These are phyloP conservation scores for Hemicrepidius hirtus DNA, from an alignment of 2,888 invertebrate genomes.

Conservation along the genomic window DNA sequence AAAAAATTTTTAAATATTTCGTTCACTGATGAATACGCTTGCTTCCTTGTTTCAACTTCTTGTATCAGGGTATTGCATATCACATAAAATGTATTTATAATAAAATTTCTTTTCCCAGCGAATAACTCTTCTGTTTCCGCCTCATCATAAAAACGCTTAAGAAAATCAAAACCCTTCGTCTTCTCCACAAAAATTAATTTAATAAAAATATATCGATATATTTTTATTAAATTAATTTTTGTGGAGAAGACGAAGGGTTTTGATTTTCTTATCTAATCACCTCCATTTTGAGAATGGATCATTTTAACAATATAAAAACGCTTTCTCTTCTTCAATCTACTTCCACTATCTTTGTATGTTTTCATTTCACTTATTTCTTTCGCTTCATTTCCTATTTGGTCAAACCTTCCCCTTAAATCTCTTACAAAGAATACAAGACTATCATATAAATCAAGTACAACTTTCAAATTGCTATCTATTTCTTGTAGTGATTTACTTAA, in stretches of 20 bases:
- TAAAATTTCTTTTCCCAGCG: not conserved
- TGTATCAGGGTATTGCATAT: too few relatives aligned
- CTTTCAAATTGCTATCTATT: not conserved
- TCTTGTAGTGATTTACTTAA: not conserved
- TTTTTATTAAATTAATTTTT: too few relatives aligned
- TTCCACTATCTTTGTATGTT: slow-evolving; percentile 1
- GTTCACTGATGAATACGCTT: too few relatives aligned
- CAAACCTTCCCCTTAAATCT: not conserved
- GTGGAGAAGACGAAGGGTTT: too few relatives aligned
- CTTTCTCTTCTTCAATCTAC: not conserved
- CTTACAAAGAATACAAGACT: not conserved
- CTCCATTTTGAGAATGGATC: too few relatives aligned
- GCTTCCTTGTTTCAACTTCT: too few relatives aligned
- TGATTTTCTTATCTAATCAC: too few relatives aligned
- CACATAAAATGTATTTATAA: not conserved
- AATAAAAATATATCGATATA: too few relatives aligned
- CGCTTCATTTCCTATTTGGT: not conserved
- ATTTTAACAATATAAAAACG: not conserved
- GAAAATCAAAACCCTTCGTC: too few relatives aligned
- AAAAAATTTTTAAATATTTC: too few relatives aligned
- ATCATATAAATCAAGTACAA: not conserved
- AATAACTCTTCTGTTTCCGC: slow-evolving; percentile 1
- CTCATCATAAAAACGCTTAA: not conserved
- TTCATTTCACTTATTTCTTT: not conserved
- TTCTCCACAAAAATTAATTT: too few relatives aligned